A percentile compares a stretch with the other conserved stretches of the same genome.
Conservation (phyloP, 2,888 invertebrate genomes). For the Carterocephalus palaemon region DNA sequence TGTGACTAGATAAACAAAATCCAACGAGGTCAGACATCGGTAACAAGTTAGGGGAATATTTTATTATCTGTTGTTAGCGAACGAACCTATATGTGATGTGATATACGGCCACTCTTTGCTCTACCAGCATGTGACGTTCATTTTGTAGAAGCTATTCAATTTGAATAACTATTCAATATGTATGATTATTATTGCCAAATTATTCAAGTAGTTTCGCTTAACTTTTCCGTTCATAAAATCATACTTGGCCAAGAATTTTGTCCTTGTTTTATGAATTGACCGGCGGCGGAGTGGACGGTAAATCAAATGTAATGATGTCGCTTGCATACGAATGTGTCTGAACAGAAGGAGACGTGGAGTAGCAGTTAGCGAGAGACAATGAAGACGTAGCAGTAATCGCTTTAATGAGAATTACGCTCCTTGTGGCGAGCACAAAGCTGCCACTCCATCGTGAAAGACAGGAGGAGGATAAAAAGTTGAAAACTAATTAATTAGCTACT, state of each 20-base stretch:
- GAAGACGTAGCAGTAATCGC: slow-evolving; percentile 28
- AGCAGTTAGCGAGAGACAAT: slow-evolving; percentile 25
- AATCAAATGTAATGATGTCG: slow-evolving; percentile 15
- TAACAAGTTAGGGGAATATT: slow-evolving; percentile 52
- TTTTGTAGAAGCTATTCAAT: no score
- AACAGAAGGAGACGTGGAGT: slow-evolving; percentile 11
- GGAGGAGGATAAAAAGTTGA: no score
- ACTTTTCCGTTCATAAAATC: neutral
- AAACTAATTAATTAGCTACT: no score
- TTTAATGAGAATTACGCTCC: slow-evolving; percentile 36
- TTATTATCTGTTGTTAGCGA: slow-evolving; percentile 41
- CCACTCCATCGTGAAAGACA: no score
- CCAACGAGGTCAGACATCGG: slow-evolving; percentile 57
- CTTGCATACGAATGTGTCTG: slow-evolving; percentile 20
- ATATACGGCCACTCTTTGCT: no score
- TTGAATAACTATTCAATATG: no score
- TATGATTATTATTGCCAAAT: no score
- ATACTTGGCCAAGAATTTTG: no score
- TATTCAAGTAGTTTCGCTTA: no score
- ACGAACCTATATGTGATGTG: no score
- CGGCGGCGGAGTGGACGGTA: neutral
- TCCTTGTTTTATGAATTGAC: slow-evolving; percentile 3
- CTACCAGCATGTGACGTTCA: no score
- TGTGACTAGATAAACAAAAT: slow-evolving; percentile 35
- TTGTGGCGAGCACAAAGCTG: slow-evolving; percentile 32